These are phyloP conservation scores for Athalia rosae DNA, from an alignment of 2,888 invertebrate genomes.

Conservation along the genomic window DNA sequence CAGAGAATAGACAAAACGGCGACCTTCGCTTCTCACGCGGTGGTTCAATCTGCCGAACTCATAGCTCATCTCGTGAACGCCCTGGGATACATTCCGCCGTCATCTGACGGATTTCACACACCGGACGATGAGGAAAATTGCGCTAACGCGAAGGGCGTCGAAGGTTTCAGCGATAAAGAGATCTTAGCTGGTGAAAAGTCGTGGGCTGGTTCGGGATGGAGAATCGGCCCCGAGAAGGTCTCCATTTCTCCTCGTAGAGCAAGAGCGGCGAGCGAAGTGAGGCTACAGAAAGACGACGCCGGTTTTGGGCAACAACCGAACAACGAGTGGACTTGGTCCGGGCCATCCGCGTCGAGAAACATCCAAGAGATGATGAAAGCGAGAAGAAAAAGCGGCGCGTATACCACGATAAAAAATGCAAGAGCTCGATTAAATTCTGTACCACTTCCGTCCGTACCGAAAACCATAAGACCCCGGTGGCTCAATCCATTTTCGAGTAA, in stretches of 20 bases:
- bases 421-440: slow-evolving; percentile 65
- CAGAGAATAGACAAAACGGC: slow-evolving; percentile 85
- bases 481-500: slow-evolving; percentile 60
- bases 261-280: slow-evolving; percentile 79
- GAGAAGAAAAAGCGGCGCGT: slow-evolving; percentile 52
- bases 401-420: slow-evolving; percentile 52
- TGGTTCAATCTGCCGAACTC: slow-evolving; percentile 85
- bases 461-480: slow-evolving; percentile 63
- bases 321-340: slow-evolving; percentile 82
- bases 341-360: slow-evolving; percentile 78
- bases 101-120: slow-evolving; percentile 61
- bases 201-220: slow-evolving; percentile 74
- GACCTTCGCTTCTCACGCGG: slow-evolving; percentile 83
- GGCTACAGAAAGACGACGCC: slow-evolving; percentile 65
- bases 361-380: slow-evolving; percentile 75
- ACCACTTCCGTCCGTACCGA: slow-evolving; percentile 62
- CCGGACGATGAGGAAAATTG: slow-evolving; percentile 41
- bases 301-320: slow-evolving; percentile 69
- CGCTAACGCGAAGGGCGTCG: slow-evolving; percentile 73
- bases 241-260: slow-evolving; percentile 73
- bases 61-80: slow-evolving; percentile 87
- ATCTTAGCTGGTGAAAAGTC: slow-evolving; percentile 82
- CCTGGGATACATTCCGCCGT: slow-evolving; percentile 77
- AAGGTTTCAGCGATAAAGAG: slow-evolving; percentile 84
- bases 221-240: slow-evolving; percentile 75